Conservation (phyloP, 1,140 invertebrate species). For the Drosophila miranda region DNA sequence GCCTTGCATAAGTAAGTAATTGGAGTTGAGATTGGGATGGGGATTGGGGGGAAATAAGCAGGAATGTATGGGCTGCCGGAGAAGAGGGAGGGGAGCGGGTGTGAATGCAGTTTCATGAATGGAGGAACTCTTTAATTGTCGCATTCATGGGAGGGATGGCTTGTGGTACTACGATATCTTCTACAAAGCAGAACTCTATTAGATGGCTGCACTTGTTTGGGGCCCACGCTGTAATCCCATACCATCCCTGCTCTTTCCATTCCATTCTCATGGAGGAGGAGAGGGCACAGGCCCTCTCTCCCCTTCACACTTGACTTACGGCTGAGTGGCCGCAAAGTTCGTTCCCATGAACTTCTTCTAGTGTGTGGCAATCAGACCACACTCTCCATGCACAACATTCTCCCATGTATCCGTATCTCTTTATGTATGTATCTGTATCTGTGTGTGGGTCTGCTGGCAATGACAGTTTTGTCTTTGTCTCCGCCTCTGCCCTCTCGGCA, state of each 20-base stretch:
- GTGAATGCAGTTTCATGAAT: conserved; percentile 29
- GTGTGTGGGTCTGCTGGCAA: conserved; percentile 46
- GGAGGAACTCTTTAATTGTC: conserved; percentile 34
- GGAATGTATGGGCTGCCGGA: no score
- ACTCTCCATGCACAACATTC: conserved; percentile 52
- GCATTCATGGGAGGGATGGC: conserved; percentile 24
- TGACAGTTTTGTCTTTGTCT: conserved; percentile 51
- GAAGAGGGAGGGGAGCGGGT: not conserved
- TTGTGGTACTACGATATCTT: no score
- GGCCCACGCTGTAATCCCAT: conserved; percentile 5
- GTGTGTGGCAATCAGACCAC: conserved; percentile 49
- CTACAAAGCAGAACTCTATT: conserved; percentile 25
- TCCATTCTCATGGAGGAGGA: conserved; percentile 2
- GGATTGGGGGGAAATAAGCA: not conserved
- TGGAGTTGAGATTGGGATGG: conserved; percentile 15
- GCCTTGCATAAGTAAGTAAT: conserved; percentile 53
- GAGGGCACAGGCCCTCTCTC: no score
- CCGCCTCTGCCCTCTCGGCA: conserved; percentile 10
- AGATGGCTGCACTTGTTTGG: conserved; percentile 42
- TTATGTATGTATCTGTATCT: conserved; percentile 4
- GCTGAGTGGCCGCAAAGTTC: conserved; percentile 46
- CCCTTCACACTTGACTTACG: conserved; percentile 63
- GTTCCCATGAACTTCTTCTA: conserved; percentile 71
- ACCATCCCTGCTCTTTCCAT: not conserved
- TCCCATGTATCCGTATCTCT: conserved; percentile 13